Conservation (phyloP, 2,113 vertebrate species). For the Pygoscelis adeliae region DNA sequence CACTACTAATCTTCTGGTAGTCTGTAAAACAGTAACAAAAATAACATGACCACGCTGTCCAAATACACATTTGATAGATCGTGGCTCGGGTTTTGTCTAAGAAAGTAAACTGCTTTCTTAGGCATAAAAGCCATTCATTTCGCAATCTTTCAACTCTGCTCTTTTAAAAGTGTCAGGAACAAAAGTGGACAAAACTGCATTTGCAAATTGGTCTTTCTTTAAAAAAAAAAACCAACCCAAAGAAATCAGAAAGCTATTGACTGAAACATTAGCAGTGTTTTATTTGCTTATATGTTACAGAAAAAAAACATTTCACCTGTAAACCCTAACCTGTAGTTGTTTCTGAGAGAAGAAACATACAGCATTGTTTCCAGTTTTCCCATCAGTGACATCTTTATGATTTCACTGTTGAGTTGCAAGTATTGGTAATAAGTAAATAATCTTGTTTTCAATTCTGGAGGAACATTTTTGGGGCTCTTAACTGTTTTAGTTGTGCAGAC, state of each 20-base stretch:
- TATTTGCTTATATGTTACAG: background rate
- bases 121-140: background rate
- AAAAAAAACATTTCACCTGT: background rate
- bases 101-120: background rate
- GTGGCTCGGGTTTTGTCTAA: background rate
- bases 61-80: background rate
- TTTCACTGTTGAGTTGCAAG: background rate
- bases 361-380: background rate
- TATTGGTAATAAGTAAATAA: background rate
- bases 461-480: background rate
- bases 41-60: background rate
- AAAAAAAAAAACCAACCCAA: background rate
- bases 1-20: background rate
- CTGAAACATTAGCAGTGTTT: background rate
- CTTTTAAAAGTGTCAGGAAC: background rate
- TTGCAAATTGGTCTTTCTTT: background rate
- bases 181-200: background rate
- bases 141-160: background rate
- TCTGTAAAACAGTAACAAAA: background rate
- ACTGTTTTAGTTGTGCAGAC: background rate
- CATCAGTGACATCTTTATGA: background rate
- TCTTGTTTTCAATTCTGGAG: background rate
- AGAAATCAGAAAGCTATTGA: background rate
- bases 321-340: background rate
- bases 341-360: background rate